Conservation (phyloP, 1,140 invertebrate species). For the Pygmarrhopalites habei region DNA sequence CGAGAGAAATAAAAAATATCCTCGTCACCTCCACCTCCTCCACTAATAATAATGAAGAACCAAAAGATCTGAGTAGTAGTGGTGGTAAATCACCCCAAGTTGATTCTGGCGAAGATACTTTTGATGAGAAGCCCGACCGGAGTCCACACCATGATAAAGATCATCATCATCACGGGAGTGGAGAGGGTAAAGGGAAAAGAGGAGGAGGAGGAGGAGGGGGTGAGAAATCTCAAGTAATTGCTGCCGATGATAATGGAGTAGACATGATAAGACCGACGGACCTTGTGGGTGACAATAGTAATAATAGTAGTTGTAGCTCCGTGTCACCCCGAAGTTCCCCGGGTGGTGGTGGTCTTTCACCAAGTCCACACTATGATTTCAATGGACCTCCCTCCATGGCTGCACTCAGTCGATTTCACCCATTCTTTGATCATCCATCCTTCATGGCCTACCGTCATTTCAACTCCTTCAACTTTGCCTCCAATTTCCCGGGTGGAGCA, state of each 20-base stretch:
- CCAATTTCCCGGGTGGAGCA: slow-evolving; percentile 14
- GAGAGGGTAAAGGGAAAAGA: not conserved
- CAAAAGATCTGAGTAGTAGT: slow-evolving; percentile 37
- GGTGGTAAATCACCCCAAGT: slow-evolving; percentile 8
- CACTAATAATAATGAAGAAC: slow-evolving; percentile 15
- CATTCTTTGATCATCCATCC: slow-evolving; percentile 36
- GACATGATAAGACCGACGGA: slow-evolving; percentile 2
- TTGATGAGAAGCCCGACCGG: not conserved
- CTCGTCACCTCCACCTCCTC: slow-evolving; percentile 41
- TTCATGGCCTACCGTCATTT: slow-evolving; percentile 38
- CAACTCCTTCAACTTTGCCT: slow-evolving; percentile 34
- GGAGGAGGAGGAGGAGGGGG: not conserved
- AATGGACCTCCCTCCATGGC: slow-evolving; percentile 20
- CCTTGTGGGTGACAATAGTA: slow-evolving; percentile 13
- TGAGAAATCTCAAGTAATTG: slow-evolving; percentile 1
- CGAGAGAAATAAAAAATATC: too few relatives aligned
- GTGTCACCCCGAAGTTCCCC: slow-evolving; percentile 30
- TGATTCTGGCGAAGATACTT: not conserved
- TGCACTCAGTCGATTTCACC: slow-evolving; percentile 21
- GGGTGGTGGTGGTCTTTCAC: slow-evolving; percentile 24
- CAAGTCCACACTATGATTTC: slow-evolving; percentile 21
- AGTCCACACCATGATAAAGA: too few relatives aligned
- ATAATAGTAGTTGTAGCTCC: slow-evolving; percentile 25
- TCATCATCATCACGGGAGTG: too few relatives aligned
- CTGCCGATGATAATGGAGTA: not conserved